Base-by-base conservation (phyloP, 2,113 vertebrate species). In the Hippopotamus amphibius region DNA sequence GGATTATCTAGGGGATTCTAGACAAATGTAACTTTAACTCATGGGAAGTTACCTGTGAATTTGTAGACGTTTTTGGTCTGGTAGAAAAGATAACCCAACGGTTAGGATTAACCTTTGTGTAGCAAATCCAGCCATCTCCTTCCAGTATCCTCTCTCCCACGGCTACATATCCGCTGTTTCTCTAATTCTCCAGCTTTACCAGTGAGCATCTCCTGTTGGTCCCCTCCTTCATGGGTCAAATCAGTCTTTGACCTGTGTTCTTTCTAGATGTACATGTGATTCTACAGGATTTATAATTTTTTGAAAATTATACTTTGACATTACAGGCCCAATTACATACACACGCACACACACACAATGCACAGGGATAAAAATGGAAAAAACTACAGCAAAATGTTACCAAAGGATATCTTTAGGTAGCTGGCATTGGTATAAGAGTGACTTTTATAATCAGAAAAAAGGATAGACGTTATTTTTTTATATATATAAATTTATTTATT, bases 361-460 rank as follows among this genome's bases (percentile, higher is more conserved):
- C 28, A 63, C 7, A 37, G 7, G 2, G 28, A 6, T 22, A 82
- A 43, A 65, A 48, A 19, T 16, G 11, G 28, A 28, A 76, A 81
- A 65, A 41, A 66, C 33, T 26, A 69, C 0, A 48, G 77, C 10
- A 72, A 66, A 90, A 22, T 63, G 10, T 48, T 63, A 84, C 50
- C 90, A 12, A 6, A 17, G 21, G 15, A 8, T 17, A 41, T 41
- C 63, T 93, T 79, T 48, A 53, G 63, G 59, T n/a, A 71, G 41
- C 14, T 37, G 65, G 41, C 4, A n/a, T 65, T 21, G 10, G 1
- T 63, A 33, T 24, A 80, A 3, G 0, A 37, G 14, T 76, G 91
- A 63, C 69, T 94, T 84, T 72, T 10, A 37, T 28, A 93, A 97
- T 53, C 41, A 71, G 53, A 37, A 50, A 63, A 96, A 87, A 88